phyloP scores from a whole-genome alignment of 2,888 invertebrate species.

The Coelopa pilipes region DNA sequence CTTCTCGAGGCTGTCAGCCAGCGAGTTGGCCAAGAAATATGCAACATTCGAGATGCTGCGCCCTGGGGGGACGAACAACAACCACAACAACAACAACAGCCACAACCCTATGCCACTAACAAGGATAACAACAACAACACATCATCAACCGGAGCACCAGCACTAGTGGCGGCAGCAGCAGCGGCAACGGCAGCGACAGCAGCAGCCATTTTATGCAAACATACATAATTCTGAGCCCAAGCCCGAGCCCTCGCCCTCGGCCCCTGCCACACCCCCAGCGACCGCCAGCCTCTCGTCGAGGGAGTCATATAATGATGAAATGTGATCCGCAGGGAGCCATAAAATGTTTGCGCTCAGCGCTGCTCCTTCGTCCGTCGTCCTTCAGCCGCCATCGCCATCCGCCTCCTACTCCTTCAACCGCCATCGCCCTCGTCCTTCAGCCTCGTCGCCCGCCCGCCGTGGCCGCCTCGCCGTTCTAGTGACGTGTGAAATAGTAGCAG shows the following conservation, averaged over 20 bases:
- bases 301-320: conserved; percentile 36
- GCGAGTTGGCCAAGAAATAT: conserved; percentile 32
- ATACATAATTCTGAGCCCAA: conserved; percentile 23
- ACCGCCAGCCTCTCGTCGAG: not conserved
- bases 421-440: too few relatives aligned
- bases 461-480: not conserved
- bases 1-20: conserved; percentile 18
- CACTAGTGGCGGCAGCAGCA: not conserved
- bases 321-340: conserved; percentile 39
- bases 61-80: not conserved
- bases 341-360: conserved; percentile 27
- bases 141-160: too few relatives aligned
- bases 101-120: not conserved
- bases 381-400: too few relatives aligned
- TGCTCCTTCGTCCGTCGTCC: not conserved
- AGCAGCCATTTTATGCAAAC: conserved; percentile 25
- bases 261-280: not conserved
- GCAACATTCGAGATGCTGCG: conserved; percentile 27
- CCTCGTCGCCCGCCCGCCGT: not conserved
- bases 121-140: not conserved
- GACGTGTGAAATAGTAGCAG: conserved; percentile 1
- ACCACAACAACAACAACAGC: not conserved
- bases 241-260: not conserved
- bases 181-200: not conserved
- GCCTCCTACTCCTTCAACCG: too few relatives aligned